Evolutionary conservation across 2,888 invertebrate genomes (phyloP).

Genomic region (Ophioninae sp.): DNA sequence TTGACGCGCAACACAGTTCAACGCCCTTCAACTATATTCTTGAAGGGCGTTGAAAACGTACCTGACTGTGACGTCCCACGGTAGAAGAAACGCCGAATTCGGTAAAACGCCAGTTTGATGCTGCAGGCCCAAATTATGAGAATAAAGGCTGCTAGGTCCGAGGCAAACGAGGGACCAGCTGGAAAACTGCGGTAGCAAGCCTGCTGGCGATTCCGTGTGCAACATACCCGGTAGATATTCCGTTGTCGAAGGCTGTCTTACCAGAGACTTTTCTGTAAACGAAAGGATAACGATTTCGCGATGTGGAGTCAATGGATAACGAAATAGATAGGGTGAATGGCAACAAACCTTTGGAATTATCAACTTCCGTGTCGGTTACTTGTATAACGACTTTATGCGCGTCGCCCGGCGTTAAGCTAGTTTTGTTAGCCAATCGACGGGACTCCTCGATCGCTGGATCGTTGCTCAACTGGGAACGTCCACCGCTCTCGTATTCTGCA

Average conservation of each 20-base stretch:
- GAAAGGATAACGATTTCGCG: not conserved
- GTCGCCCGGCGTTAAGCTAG: conserved; percentile 76
- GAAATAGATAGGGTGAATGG: too few species aligned
- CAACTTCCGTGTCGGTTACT: conserved; percentile 79
- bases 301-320: too few species aligned
- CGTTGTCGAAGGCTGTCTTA: conserved; percentile 90
- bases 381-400: conserved; percentile 81
- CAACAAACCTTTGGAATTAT: conserved; percentile 78
- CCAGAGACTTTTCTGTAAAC: conserved; percentile 83
- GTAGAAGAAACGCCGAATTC: conserved; percentile 94
- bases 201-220: conserved; percentile 89
- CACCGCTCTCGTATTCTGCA: conserved; percentile 77
- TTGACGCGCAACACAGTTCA: not conserved
- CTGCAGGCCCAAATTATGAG: conserved; percentile 91
- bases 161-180: conserved; percentile 96
- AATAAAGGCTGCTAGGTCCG: conserved; percentile 95
- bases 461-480: conserved; percentile 75
- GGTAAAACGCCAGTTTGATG: conserved; percentile 96
- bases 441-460: conserved; percentile 73
- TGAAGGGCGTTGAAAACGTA: conserved; percentile 44
- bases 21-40: not conserved
- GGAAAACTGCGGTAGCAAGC: conserved; percentile 91
- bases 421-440: conserved; percentile 75
- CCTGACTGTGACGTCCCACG: conserved; percentile 94
- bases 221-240: conserved; percentile 97